Base-by-base conservation (phyloP, 2,888 invertebrate genomes). In the Metalampra italica region DNA sequence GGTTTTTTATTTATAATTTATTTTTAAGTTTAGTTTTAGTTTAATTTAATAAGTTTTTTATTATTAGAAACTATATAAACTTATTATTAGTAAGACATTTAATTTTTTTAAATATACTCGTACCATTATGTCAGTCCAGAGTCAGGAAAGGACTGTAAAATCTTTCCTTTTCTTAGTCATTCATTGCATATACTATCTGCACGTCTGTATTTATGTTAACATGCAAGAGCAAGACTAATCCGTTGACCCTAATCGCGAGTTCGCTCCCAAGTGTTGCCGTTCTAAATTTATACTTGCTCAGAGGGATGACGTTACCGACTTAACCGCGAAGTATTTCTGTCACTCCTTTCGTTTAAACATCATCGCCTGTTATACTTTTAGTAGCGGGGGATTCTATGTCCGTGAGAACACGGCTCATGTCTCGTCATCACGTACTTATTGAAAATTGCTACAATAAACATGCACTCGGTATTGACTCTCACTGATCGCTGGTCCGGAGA, bases 381-480 rank as follows among this genome's bases (percentile, higher is more conserved):
- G 9, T n/a, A 43, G 32, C 4, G 34, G 15, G 34, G 8, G 38
- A n/a, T 8, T 45, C 8, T 15, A 15, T 29, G 39, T 34, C 42
- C 46, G 46, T 46, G 46, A 46, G 46, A 46, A 46, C 29, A 3
- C 15, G 37, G 29, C 39, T n/a, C n/a, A 9, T 13, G 5, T 39
- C 5, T 47, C 34, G 22, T 57, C 59, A 57, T 56, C 54, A 52
- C 57, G 54, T 59, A 55, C 56, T 64, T 58, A 62, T 59, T 53
- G 61, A 52, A 62, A 75, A 80, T 78, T 78, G 74, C 67, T 78
- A 76, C 71, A 71, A 76, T 79, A 78, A 79, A 81, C 75, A 79
- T 52, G 53, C 57, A 57, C 51, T 22, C 22, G 22, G 51, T 83
- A 77, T 82, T 82, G 82, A 84, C 82, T 72, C 67, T 70, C 62